Evolutionary conservation across 2,113 vertebrate genomes (phyloP).

Genomic region (Bombycilla garrulus): DNA sequence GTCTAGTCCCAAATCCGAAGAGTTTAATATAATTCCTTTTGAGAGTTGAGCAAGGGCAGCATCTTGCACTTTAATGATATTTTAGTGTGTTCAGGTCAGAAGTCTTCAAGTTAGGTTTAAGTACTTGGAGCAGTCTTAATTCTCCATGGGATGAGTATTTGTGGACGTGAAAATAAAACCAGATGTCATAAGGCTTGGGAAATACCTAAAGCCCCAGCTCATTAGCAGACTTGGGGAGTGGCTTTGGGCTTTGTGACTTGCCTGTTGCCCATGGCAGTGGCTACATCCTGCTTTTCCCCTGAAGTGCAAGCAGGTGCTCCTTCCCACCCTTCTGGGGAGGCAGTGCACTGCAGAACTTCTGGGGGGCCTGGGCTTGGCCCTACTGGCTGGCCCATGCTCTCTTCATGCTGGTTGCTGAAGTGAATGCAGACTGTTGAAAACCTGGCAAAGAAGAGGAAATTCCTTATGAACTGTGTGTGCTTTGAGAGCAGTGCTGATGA

Average conservation of each 20-base stretch:
- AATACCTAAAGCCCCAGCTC: neutral
- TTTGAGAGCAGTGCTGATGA: neutral
- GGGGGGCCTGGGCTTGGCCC: neutral
- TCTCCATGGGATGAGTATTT: neutral
- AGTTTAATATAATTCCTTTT: neutral
- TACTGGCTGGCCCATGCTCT: neutral
- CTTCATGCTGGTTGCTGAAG: neutral
- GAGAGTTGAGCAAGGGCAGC: neutral
- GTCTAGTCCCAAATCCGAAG: neutral
- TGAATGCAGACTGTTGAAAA: neutral
- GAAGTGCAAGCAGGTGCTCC: neutral
- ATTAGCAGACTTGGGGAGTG: neutral
- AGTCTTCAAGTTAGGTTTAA: neutral
- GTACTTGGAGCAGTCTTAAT: neutral
- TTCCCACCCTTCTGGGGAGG: neutral
- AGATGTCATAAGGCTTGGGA: neutral
- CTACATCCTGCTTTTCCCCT: neutral
- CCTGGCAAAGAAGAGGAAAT: neutral
- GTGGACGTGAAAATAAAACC: neutral
- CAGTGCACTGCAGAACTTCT: neutral
- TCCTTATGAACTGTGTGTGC: neutral
- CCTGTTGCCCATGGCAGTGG: accelerated
- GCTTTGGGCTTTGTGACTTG: neutral
- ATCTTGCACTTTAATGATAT: neutral
- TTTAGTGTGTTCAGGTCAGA: neutral